Evolutionary conservation across 2,113 vertebrate species (phyloP), one percentile per base, ranked within the genome.

Genomic region (Muntiacus reevesi): DNA sequence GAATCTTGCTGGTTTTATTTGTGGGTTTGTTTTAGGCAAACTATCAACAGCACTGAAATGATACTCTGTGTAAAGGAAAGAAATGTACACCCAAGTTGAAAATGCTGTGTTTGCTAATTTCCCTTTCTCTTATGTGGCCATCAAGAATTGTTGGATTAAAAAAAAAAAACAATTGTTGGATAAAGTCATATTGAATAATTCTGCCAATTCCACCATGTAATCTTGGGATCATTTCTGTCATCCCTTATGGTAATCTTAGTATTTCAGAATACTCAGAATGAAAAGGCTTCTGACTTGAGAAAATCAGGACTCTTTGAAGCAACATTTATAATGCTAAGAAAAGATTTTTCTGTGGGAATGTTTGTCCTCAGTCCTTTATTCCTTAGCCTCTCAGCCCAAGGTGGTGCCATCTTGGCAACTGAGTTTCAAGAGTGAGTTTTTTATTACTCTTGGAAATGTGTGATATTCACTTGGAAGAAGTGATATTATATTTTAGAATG

Each of bases 41-140:
- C 64, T 94, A 88, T 97, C 97, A 98, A 92, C 96, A 97, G 92
- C 95, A 30, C 10, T 96, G 40, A 98, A 98, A 98, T 98, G 92
- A 98, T 96, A 98, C 40, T 74, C 91, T 92, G 62, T 89, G 94
- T 91, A 96, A 91, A 92, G 40, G 62, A 25, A 87, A 89, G 90
- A 59, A 95, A 64, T 57, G 13, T 92, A 40, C 76, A 60, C 96
- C 94, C 87, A 97, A 91, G 64, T 92, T 96, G 94, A 98, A 99
- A 98, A 76, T 7, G 50, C 96, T 98, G 76, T 79, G 40, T 91
- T 97, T 98, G 91, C 96, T 98, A 40, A 0, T 87, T 98, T 97
- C 91, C 2, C 36, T 27, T 2, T 82, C 28, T 89, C 74, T 97
- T 96, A 94, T 92, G 54, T 76, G 81, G 25, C 95, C 98, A 96